Percentiles rank a stretch among this genome's conserved stretches.
phyloP scores from a whole-genome alignment of 2,797 vertebrate genomes.

The Myotis vivesi region DNA sequence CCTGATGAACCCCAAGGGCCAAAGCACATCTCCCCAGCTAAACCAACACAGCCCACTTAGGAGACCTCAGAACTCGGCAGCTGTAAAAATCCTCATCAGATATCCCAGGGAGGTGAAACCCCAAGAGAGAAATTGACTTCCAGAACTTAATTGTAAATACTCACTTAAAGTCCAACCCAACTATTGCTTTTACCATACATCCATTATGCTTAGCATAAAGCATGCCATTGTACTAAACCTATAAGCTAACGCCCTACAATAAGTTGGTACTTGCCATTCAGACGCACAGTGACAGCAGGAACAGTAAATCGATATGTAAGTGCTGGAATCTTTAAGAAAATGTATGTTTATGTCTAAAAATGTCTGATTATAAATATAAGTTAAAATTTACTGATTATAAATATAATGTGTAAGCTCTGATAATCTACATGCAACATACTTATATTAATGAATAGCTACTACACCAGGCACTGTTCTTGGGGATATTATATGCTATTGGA shows the following conservation, averaged over 20 bases:
- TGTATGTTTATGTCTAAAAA: neutral
- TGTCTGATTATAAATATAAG: neutral
- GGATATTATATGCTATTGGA: neutral
- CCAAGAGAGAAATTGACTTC: slow-evolving; percentile 13
- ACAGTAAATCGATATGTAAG: neutral
- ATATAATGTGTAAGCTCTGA: neutral
- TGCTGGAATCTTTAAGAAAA: slow-evolving; percentile 15
- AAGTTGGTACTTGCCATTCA: neutral
- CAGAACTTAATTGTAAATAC: slow-evolving; percentile 35
- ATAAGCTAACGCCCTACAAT: neutral
- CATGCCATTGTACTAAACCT: neutral
- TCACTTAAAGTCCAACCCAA: slow-evolving; percentile 1
- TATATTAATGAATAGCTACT: neutral
- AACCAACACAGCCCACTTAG: slow-evolving; percentile 44
- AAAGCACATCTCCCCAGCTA: slow-evolving; percentile 54
- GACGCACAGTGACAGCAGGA: neutral
- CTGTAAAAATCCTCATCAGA: slow-evolving; percentile 16
- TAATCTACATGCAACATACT: neutral
- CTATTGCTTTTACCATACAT: neutral
- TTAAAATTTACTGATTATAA: neutral
- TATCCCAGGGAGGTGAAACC: slow-evolving; percentile 45
- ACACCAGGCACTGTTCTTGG: neutral
- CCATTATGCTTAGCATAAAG: neutral
- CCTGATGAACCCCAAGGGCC: neutral
- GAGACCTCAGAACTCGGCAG: slow-evolving; percentile 15